phyloP scores from a whole-genome alignment of 2,797 vertebrate genomes.

The Manis javanica region DNA sequence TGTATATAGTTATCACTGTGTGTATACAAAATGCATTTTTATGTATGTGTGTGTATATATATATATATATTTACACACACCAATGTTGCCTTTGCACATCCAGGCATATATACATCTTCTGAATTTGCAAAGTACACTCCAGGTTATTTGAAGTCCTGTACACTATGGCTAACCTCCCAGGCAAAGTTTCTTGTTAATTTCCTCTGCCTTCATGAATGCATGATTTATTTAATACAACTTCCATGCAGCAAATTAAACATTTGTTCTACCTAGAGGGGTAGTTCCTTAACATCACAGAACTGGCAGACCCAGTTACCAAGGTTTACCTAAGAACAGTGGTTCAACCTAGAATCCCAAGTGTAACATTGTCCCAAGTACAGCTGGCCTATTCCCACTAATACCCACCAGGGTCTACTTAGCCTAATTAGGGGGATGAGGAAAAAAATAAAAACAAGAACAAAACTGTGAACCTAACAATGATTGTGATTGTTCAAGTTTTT shows the following conservation, averaged over 20 bases:
- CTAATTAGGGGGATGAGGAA: neutral
- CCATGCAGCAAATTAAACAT: slow-evolving; percentile 84
- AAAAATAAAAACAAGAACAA: neutral
- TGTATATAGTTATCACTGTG: neutral
- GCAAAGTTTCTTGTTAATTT: slow-evolving; percentile 84
- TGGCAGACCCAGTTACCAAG: slow-evolving; percentile 72
- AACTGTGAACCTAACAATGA: neutral
- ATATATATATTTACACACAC: neutral
- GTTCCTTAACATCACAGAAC: slow-evolving; percentile 71
- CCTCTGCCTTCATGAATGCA: slow-evolving; percentile 75
- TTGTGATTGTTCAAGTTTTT: neutral
- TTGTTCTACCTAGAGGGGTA: slow-evolving; percentile 84
- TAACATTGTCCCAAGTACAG: neutral
- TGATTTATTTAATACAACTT: slow-evolving; percentile 86
- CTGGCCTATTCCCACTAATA: neutral
- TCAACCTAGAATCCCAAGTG: slow-evolving; percentile 12
- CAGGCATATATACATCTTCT: slow-evolving; percentile 69
- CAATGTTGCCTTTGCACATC: slow-evolving; percentile 66
- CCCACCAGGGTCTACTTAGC: slow-evolving; percentile 22
- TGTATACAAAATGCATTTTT: neutral
- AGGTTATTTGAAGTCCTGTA: slow-evolving; percentile 80
- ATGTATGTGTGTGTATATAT: neutral
- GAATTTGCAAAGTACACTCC: slow-evolving; percentile 81
- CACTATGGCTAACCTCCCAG: slow-evolving; percentile 81
- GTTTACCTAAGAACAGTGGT: slow-evolving; percentile 23